Evolutionary conservation across 37 sponge, comb jelly and placozoan genomes (phyloP).

Genomic region (Hexactinellida sp.): DNA sequence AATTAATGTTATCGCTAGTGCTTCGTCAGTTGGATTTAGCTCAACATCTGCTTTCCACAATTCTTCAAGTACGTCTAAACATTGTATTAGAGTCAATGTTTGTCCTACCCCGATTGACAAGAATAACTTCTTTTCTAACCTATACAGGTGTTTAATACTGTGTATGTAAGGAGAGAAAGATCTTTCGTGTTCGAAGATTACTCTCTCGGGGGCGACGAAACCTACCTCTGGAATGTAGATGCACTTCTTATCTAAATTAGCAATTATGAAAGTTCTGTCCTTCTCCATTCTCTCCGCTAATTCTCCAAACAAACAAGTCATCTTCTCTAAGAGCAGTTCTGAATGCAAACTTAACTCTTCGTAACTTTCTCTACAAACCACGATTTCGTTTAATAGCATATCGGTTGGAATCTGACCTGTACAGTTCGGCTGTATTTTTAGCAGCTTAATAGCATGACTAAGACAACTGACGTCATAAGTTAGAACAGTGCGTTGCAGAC

Average conservation of each 20-base stretch:
- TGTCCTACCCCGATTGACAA: background rate
- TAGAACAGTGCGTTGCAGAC: background rate
- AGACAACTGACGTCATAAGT: background rate
- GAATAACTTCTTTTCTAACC: background rate
- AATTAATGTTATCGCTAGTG: background rate
- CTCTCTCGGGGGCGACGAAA: background rate
- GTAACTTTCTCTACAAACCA: background rate
- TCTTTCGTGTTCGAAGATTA: background rate
- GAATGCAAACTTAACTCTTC: background rate
- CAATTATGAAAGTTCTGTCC: background rate
- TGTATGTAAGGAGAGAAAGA: slow-evolving; percentile 13
- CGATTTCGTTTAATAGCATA: background rate
- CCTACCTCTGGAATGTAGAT: background rate
- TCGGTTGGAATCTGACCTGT: background rate
- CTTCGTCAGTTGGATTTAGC: background rate
- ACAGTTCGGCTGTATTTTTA: background rate
- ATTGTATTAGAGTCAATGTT: background rate
- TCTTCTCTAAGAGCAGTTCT: background rate
- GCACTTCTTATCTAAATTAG: background rate
- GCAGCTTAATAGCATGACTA: background rate
- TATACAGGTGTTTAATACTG: background rate
- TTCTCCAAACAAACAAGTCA: background rate
- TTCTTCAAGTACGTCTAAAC: background rate
- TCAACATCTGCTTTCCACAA: background rate
- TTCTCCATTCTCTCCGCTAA: background rate